phyloP scores from a whole-genome alignment of 2,888 invertebrate species.

The Melanotus villosus region DNA sequence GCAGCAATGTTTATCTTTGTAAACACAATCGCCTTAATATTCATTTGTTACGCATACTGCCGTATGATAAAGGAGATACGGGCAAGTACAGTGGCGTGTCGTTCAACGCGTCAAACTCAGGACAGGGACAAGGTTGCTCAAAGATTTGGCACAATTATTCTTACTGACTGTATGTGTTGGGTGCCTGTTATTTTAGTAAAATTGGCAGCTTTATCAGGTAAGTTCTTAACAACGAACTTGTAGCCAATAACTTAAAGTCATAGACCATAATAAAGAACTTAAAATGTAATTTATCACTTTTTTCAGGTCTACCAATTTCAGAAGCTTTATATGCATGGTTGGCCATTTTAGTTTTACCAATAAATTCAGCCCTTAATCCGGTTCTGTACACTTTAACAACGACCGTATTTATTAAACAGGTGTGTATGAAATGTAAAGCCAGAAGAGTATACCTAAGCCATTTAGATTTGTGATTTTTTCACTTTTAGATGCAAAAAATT shows the following conservation, averaged over 20 bases:
- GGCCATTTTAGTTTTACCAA: conserved; percentile 74
- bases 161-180: conserved; percentile 75
- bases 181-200: conserved; percentile 74
- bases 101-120: conserved; percentile 73
- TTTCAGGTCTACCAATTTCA: conserved; percentile 70
- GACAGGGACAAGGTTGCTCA: conserved; percentile 72
- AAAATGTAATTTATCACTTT: too few relatives aligned
- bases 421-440: conserved; percentile 49
- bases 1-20: conserved; percentile 72
- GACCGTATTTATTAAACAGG: conserved; percentile 74
- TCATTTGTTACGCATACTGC: conserved; percentile 73
- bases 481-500: conserved; percentile 41
- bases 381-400: conserved; percentile 76
- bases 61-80: conserved; percentile 73
- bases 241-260: too few relatives aligned
- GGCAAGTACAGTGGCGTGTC: conserved; percentile 72
- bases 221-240: neutral
- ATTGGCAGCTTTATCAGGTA: conserved; percentile 71
- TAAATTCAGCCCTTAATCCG: conserved; percentile 76
- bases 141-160: conserved; percentile 74
- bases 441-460: neutral
- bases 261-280: too few relatives aligned
- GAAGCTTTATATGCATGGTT: conserved; percentile 74
- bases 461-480: conserved; percentile 33
- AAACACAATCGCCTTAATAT: conserved; percentile 71